These are phyloP conservation scores for Alitta virens DNA, from an alignment of 2,888 invertebrate genomes.

Conservation along the genomic window DNA sequence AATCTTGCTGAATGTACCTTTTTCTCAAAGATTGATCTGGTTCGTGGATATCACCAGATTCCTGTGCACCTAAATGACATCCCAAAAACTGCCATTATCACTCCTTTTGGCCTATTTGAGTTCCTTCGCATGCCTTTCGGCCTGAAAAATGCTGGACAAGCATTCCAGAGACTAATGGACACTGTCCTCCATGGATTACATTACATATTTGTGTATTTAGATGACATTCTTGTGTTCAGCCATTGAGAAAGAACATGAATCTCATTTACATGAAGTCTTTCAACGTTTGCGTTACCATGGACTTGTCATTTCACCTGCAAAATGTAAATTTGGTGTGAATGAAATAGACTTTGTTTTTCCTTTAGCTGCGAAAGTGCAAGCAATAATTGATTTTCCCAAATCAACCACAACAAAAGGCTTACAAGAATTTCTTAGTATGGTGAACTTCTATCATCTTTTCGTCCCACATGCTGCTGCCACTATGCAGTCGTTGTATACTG, in stretches of 20 bases:
- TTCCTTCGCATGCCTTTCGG: constrained; percentile 19
- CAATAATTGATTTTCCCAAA: background rate
- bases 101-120: constrained; percentile 2
- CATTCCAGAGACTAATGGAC: constrained; percentile 18
- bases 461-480: no score
- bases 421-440: no score
- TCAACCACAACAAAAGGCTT: background rate
- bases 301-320: constrained; percentile 21
- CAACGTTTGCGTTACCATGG: constrained; percentile 14
- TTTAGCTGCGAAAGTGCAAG: background rate
- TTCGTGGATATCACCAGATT: no score
- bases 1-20: no score
- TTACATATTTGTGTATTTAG: background rate
- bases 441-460: no score
- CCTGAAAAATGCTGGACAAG: constrained; percentile 13
- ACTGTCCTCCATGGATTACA: constrained; percentile 3
- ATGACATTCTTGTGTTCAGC: background rate
- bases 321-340: constrained; percentile 24
- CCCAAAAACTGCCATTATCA: constrained; percentile 4
- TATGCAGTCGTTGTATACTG: no score
- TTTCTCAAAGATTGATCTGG: no score
- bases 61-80: constrained; percentile 1
- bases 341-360: constrained; percentile 22
- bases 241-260: background rate
- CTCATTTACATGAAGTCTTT: constrained; percentile 22